Evolutionary conservation across 2,888 invertebrate species (phyloP).

Genomic region (Byasa hedistus): DNA sequence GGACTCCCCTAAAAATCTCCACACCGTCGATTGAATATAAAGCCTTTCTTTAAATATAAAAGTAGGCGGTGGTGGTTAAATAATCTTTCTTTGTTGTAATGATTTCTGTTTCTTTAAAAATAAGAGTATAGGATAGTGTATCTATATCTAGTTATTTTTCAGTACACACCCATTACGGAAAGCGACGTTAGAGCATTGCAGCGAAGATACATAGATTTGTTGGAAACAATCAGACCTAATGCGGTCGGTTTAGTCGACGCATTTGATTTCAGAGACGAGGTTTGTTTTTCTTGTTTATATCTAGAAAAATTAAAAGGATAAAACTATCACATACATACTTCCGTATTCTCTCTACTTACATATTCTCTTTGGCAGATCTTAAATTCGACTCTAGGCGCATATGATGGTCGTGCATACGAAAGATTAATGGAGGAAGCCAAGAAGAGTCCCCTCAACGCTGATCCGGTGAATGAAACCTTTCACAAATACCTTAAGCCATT

Average conservation of each 20-base stretch:
- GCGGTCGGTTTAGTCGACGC: constrained; percentile 94
- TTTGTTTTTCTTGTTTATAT: constrained; percentile 43
- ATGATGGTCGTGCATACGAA: constrained; percentile 91
- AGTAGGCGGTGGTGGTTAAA: too few relatives aligned
- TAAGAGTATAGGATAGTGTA: too few relatives aligned
- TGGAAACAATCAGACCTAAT: constrained; percentile 88
- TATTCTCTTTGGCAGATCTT: constrained; percentile 59
- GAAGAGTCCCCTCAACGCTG: constrained; percentile 89
- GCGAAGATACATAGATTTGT: constrained; percentile 83
- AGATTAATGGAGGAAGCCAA: constrained; percentile 88
- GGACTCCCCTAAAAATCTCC: too few relatives aligned
- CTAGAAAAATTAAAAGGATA: too few relatives aligned
- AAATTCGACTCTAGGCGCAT: constrained; percentile 87
- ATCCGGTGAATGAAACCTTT: constrained; percentile 88
- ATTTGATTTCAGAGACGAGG: constrained; percentile 90
- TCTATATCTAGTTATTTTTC: constrained; percentile 2
- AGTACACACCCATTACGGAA: constrained; percentile 82
- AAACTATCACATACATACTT: too few relatives aligned
- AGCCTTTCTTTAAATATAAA: too few relatives aligned
- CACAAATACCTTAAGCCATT: constrained; percentile 88
- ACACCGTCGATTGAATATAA: too few relatives aligned
- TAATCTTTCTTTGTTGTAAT: too few relatives aligned
- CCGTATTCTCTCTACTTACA: too few relatives aligned
- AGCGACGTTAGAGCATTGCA: constrained; percentile 80
- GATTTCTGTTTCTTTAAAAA: too few relatives aligned